These are phyloP conservation scores for Nemopilema nomurai DNA, from an alignment of 30 jellyfish, hydroid and myxozoan genomes.

Conservation along the genomic window DNA sequence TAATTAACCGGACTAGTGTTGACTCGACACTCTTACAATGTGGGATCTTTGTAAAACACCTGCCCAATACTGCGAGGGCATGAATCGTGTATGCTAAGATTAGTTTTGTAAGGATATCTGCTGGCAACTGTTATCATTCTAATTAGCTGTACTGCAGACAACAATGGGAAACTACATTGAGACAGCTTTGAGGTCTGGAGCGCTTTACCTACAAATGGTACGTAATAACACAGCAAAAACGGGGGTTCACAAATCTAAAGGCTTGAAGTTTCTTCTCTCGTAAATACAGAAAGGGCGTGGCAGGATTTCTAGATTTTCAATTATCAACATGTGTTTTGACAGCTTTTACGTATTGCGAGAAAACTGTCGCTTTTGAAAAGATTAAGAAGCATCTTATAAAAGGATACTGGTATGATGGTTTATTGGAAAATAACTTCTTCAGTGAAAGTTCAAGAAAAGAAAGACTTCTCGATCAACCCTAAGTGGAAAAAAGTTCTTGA, in stretches of 20 bases:
- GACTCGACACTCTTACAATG: background rate
- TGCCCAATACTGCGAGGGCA: background rate
- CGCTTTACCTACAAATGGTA: background rate
- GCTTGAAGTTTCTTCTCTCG: no score
- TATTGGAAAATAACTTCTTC: no score
- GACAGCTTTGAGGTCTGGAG: background rate
- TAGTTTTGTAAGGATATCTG: background rate
- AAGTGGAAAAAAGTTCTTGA: no score
- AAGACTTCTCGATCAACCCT: no score
- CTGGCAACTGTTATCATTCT: background rate
- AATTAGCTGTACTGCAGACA: background rate
- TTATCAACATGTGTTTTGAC: no score
- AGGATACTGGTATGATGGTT: no score
- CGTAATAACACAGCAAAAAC: background rate
- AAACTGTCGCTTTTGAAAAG: no score
- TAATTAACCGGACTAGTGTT: background rate
- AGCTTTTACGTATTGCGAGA: no score
- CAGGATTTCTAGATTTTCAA: no score
- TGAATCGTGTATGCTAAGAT: background rate
- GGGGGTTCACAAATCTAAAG: background rate
- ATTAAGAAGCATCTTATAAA: no score
- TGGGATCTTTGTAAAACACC: background rate
- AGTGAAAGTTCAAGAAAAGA: no score
- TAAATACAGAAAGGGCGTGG: background rate
- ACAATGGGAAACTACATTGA: background rate